Conservation (phyloP, 2,113 vertebrate species). For the Sitta europaea region DNA sequence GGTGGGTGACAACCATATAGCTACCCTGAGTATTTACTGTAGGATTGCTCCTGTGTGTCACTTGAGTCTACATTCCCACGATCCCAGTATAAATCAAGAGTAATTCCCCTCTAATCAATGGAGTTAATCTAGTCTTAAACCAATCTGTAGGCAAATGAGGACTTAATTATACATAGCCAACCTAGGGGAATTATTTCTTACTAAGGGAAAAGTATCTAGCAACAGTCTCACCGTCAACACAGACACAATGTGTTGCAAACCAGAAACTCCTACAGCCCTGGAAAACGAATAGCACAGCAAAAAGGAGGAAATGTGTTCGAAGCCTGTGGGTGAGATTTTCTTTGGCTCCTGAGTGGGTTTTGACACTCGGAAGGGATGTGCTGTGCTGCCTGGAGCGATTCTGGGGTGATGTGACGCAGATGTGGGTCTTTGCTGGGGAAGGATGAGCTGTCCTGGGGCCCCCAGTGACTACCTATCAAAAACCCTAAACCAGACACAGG, state of each 20-base stretch:
- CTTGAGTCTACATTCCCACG: neutral
- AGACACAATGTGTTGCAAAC: neutral
- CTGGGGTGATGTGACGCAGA: neutral
- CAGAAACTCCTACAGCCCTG: neutral
- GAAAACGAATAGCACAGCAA: neutral
- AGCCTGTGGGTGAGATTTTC: constrained; percentile 7
- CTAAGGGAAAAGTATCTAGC: neutral
- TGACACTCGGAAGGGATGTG: neutral
- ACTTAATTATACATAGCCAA: neutral
- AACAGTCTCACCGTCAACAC: neutral
- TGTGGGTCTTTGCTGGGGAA: neutral
- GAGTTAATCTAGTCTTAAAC: neutral
- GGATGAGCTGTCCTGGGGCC: neutral
- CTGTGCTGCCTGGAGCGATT: neutral
- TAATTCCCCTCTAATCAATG: neutral
- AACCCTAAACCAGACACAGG: neutral
- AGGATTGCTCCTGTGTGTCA: neutral
- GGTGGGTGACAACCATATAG: neutral
- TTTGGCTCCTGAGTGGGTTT: neutral
- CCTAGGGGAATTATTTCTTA: neutral
- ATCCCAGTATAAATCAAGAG: neutral
- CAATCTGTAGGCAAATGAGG: neutral
- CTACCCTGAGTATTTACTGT: neutral
- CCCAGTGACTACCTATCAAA: neutral
- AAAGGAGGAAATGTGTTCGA: neutral